Base-by-base conservation (phyloP, 2,888 invertebrate species). In the Drosophila kuntzei region DNA sequence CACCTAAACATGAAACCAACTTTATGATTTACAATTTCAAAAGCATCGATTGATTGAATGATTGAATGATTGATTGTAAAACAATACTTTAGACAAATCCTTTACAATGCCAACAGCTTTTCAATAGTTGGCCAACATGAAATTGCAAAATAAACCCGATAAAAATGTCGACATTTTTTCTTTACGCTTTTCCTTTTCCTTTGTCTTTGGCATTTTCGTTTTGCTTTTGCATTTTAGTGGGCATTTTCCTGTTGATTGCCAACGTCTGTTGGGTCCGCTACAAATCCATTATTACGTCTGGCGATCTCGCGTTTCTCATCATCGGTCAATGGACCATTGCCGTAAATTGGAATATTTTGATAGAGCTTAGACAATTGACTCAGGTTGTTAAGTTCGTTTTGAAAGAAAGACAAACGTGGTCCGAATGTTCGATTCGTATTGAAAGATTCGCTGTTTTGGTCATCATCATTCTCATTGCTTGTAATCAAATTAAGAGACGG, bases 241-340 rank as follows among this genome's bases (percentile, higher is more conserved):
- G n/a, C 20, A n/a, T 27, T 27, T 1, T 41, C 18, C 18, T 49
- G 51, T 18, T 43, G 53, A 16, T 12, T 27, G 1, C 22, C 46
- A 8, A 14, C 27, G 8, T 55, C 71, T 9, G 14, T 2, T 8
- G 65, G 43, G 2, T 44, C 29, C 1, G 34, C 32, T 0, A 25
- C 39, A 39, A 72, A 59, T 14, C 7, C 61, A 46, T 39, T 50
- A 16, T 50, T 58, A 6, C 61, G 46, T 9, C 69, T 39, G 22
- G 60, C 60, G 11, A 77, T 64, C 36, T 61, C 79, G 20, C 47
- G 16, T 29, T 77, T 77, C 53, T 79, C 51, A 32, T 79, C 71
- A 43, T 77, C 76, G 59, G 79, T 75, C 46, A 77, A n/a, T 2
- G 76, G 79, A 7, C 63, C 29, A 22, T n/a, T 59, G 46, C 60